Conservation (phyloP, 2,113 vertebrate genomes). For the Sturnira hondurensis region DNA sequence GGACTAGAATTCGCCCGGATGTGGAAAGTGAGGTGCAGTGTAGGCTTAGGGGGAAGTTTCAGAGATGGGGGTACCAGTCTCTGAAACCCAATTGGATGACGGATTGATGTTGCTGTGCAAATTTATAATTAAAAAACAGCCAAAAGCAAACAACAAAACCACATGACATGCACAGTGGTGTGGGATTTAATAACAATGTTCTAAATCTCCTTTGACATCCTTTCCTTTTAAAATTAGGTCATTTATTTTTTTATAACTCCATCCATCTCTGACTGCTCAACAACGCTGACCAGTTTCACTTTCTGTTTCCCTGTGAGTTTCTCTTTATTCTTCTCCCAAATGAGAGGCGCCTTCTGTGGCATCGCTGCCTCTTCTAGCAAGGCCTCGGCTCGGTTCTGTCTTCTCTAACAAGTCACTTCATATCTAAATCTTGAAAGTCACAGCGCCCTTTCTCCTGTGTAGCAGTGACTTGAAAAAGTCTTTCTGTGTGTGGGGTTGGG, state of each 20-base stretch:
- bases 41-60: not conserved
- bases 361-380: not conserved
- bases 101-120: not conserved
- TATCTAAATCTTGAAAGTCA: not conserved
- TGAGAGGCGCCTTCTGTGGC: not conserved
- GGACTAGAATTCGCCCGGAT: not conserved
- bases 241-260: not conserved
- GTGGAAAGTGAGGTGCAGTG: not conserved
- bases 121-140: not conserved
- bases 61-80: not conserved
- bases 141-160: not conserved
- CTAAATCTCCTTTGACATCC: not conserved
- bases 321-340: not conserved
- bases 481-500: not conserved
- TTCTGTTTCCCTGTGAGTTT: slow-evolving; percentile 43
- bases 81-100: not conserved
- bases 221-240: not conserved
- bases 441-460: not conserved
- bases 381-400: not conserved
- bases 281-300: slow-evolving; percentile 39
- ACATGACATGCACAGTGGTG: not conserved
- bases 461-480: not conserved
- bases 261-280: not conserved
- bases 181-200: not conserved
- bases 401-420: not conserved